Conservation (phyloP, 1,140 invertebrate genomes). For the Antheraea pernyi region DNA sequence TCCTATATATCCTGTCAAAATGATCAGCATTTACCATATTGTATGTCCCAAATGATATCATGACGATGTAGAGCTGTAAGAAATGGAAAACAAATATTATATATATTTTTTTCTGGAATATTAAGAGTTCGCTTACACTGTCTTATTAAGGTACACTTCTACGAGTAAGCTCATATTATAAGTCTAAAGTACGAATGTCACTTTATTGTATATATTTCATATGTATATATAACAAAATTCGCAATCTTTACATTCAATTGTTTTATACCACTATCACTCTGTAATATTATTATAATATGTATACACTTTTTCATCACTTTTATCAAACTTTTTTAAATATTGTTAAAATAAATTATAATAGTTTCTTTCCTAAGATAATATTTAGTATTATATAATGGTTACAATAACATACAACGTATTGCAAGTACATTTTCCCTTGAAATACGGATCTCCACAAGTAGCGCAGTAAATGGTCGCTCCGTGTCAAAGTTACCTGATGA, state of each 20-base stretch:
- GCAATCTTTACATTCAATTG: not conserved
- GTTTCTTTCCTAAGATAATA: too few relatives aligned
- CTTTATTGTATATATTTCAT: too few relatives aligned
- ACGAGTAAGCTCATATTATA: too few relatives aligned
- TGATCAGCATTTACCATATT: constrained; percentile 24
- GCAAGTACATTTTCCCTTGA: constrained; percentile 8
- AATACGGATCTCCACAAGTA: constrained; percentile 4
- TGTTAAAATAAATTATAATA: not conserved
- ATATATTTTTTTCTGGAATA: not conserved
- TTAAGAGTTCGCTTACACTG: too few relatives aligned
- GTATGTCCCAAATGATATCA: constrained; percentile 41
- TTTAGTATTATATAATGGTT: not conserved
- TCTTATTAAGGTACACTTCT: too few relatives aligned
- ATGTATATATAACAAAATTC: too few relatives aligned
- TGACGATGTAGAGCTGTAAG: constrained; percentile 33
- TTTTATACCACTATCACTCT: not conserved
- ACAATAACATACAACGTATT: constrained; percentile 1
- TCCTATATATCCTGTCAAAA: constrained; percentile 31
- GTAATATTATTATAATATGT: not conserved
- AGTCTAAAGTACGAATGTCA: not conserved
- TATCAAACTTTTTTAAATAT: not conserved
- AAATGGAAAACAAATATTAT: constrained; percentile 11
- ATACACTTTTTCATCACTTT: not conserved
- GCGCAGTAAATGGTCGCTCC: constrained; percentile 6
- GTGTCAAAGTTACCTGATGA: constrained; percentile 52